phyloP scores from a whole-genome alignment of 2,888 invertebrate species.

The Caenorhabditis sp. region DNA sequence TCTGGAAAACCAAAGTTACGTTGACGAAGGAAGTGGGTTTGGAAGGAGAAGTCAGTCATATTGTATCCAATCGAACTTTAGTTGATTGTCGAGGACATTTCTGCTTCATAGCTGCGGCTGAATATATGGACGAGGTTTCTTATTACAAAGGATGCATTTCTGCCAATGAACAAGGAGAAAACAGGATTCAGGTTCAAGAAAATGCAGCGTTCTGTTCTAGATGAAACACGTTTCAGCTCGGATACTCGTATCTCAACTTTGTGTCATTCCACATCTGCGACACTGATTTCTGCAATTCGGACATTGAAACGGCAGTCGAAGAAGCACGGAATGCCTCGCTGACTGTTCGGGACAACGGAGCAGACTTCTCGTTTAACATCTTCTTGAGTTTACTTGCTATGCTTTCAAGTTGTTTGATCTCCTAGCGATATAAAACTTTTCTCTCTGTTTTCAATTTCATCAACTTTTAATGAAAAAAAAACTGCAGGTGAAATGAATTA shows the following conservation, averaged over 20 bases:
- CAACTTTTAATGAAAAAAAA: no score
- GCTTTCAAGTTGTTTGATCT: no score
- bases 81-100: conserved; percentile 29
- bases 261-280: conserved; percentile 35
- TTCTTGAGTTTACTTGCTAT: background rate
- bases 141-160: conserved; percentile 48
- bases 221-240: conserved; percentile 17
- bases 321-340: conserved; percentile 13
- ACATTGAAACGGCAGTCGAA: conserved; percentile 16
- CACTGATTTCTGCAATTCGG: conserved; percentile 33
- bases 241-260: conserved; percentile 25
- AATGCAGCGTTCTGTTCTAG: background rate
- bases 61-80: no score
- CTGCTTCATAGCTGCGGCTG: no score
- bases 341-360: background rate
- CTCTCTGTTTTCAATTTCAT: no score
- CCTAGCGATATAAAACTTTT: no score
- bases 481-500: no score
- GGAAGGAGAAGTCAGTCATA: no score
- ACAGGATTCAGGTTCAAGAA: background rate
- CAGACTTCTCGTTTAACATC: background rate
- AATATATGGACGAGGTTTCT: no score
- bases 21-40: conserved; percentile 27
- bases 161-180: conserved; percentile 35
- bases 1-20: conserved; percentile 24